These are phyloP conservation scores for Drosophila sordidapex DNA, from an alignment of 2,888 invertebrate genomes.

Conservation along the genomic window DNA sequence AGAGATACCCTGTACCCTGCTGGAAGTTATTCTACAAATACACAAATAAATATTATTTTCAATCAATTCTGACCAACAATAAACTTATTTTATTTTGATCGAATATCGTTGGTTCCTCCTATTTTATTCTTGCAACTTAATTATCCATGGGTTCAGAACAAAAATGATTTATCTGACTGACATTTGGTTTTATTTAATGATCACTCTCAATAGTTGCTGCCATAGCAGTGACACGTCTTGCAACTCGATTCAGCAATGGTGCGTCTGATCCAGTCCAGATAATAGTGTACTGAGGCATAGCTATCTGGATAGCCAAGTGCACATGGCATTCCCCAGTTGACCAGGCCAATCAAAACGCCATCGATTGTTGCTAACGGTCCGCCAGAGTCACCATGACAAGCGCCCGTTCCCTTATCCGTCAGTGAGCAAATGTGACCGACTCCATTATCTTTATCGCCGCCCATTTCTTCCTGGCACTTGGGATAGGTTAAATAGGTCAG, in stretches of 20 bases:
- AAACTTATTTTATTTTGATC: neutral
- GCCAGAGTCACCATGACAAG: conserved; percentile 82
- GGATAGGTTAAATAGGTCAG: conserved; percentile 86
- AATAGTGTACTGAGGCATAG: conserved; percentile 69
- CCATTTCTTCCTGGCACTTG: conserved; percentile 85
- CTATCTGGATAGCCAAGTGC: conserved; percentile 81
- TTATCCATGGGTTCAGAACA: neutral
- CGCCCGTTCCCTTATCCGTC: conserved; percentile 86
- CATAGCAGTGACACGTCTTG: conserved; percentile 67
- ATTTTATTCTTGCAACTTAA: neutral
- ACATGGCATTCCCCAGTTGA: conserved; percentile 83
- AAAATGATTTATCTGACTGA: conserved; percentile 6
- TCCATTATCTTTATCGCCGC: conserved; percentile 85
- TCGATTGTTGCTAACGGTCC: conserved; percentile 75
- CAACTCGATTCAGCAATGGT: conserved; percentile 46
- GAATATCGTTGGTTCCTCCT: neutral
- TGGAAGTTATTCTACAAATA: neutral
- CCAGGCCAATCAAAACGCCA: conserved; percentile 77
- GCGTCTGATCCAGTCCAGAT: conserved; percentile 77
- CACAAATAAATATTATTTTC: no score
- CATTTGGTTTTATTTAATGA: conserved; percentile 20
- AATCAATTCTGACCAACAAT: neutral
- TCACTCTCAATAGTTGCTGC: conserved; percentile 67
- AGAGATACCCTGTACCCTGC: neutral
- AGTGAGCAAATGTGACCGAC: conserved; percentile 87